phyloP scores from a whole-genome alignment of 2,113 vertebrate genomes.

The Engraulis encrasicolus region DNA sequence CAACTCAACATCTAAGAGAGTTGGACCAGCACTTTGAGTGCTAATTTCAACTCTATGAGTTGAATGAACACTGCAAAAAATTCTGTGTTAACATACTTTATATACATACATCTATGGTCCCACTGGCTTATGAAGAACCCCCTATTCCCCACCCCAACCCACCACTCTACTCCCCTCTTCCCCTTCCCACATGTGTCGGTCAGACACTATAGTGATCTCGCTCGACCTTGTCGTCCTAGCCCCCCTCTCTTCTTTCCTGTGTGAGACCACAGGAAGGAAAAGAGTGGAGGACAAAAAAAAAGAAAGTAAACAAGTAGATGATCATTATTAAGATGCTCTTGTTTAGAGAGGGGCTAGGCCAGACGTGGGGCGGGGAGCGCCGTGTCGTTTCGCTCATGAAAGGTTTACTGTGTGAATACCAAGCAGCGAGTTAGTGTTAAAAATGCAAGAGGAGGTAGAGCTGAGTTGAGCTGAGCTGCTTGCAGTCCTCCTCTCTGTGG shows the following conservation, averaged over 20 bases:
- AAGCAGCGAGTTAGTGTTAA: neutral
- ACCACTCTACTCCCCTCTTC: neutral
- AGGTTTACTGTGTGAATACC: slow-evolving; percentile 12
- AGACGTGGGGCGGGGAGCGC: neutral
- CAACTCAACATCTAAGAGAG: no score
- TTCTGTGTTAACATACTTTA: no score
- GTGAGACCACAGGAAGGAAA: neutral
- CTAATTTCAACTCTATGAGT: no score
- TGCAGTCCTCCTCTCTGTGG: neutral
- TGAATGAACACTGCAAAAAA: no score
- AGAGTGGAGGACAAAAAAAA: neutral
- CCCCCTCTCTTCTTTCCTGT: neutral
- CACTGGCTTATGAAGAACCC: neutral
- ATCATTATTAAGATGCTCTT: neutral
- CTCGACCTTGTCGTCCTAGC: neutral
- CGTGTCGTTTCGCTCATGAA: neutral
- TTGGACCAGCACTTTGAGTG: no score
- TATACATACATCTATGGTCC: no score
- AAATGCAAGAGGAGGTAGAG: slow-evolving; percentile 10
- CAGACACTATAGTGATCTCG: neutral
- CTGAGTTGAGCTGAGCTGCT: no score
- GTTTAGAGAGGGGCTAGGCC: neutral
- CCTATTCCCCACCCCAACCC: no score
- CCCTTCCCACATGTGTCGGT: neutral
- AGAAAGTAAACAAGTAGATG: no score